Percentiles rank a stretch among this genome's conserved stretches.
phyloP scores from a whole-genome alignment of 92 coral and sea anemone genomes.

The Epizoanthus ramosus region DNA sequence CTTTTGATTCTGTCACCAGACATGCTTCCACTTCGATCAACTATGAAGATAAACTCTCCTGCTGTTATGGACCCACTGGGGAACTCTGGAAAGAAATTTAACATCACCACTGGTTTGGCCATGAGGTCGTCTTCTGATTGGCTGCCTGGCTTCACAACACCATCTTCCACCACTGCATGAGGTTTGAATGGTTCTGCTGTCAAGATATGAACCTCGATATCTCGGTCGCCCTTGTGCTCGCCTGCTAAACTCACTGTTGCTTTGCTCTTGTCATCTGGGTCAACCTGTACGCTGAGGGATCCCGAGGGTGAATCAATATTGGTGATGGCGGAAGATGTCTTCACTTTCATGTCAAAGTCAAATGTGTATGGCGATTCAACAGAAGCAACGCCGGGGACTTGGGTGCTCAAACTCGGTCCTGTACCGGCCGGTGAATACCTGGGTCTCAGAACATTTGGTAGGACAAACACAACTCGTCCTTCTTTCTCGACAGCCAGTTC shows the following conservation, averaged over 20 bases:
- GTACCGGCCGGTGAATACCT: constrained; percentile 74
- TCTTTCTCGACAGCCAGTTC: constrained; percentile 80
- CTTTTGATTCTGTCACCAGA: constrained; percentile 56
- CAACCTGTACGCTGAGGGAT: constrained; percentile 52
- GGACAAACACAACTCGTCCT: constrained; percentile 78
- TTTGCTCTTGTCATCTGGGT: constrained; percentile 39
- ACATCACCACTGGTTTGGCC: constrained; percentile 76
- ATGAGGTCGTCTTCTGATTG: constrained; percentile 60
- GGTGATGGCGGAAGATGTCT: constrained; percentile 64
- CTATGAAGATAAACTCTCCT: constrained; percentile 88
- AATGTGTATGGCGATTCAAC: constrained; percentile 72
- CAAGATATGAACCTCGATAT: constrained; percentile 62
- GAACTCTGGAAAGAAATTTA: constrained; percentile 83
- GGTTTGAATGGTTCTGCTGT: constrained; percentile 66
- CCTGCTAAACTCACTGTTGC: constrained; percentile 64
- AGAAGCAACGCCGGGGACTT: constrained; percentile 46
- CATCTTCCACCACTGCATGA: constrained; percentile 70
- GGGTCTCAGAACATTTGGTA: constrained; percentile 88
- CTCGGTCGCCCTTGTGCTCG: constrained; percentile 58
- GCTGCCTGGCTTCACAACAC: constrained; percentile 53
- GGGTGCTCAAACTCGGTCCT: constrained; percentile 57
- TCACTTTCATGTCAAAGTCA: constrained; percentile 73
- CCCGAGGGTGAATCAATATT: constrained; percentile 79
- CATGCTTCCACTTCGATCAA: constrained; percentile 96
- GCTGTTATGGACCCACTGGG: constrained; percentile 59